Evolutionary conservation across 2,888 invertebrate species (phyloP).

Genomic region (Temnothorax ravouxi): DNA sequence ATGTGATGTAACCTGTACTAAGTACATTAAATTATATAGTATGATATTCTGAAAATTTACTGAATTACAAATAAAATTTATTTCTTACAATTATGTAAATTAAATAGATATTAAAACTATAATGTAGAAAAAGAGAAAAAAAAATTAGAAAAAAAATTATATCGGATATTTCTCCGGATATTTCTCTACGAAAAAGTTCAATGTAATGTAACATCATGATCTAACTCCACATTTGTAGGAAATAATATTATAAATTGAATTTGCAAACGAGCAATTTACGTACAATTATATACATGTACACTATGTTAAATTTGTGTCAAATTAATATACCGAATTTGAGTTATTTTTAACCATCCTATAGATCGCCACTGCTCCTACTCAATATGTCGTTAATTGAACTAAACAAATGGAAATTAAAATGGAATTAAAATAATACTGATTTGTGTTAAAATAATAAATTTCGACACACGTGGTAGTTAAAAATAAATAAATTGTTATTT

Average conservation of each 20-base stretch:
- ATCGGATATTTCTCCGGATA: not conserved
- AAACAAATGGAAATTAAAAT: too few species aligned
- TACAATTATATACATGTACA: not conserved
- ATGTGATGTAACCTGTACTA: not conserved
- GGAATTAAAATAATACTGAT: too few species aligned
- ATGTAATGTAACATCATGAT: not conserved
- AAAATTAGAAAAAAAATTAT: too few species aligned
- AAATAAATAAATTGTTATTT: too few species aligned
- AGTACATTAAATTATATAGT: not conserved
- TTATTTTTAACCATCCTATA: too few species aligned
- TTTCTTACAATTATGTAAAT: not conserved
- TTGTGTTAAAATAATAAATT: too few species aligned
- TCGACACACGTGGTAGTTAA: too few species aligned
- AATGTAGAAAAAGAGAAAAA: not conserved
- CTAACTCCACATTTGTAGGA: not conserved
- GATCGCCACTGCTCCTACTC: too few species aligned
- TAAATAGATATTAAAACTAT: not conserved
- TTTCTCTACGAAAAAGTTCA: not conserved
- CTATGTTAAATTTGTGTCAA: too few species aligned
- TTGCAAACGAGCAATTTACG: not conserved
- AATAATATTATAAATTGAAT: conserved; percentile 16
- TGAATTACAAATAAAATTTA: not conserved
- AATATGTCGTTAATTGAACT: too few species aligned
- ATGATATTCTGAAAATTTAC: not conserved
- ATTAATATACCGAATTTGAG: too few species aligned